Conservation (phyloP, 2,113 vertebrate species). For the Hemiscyllium ocellatum region DNA sequence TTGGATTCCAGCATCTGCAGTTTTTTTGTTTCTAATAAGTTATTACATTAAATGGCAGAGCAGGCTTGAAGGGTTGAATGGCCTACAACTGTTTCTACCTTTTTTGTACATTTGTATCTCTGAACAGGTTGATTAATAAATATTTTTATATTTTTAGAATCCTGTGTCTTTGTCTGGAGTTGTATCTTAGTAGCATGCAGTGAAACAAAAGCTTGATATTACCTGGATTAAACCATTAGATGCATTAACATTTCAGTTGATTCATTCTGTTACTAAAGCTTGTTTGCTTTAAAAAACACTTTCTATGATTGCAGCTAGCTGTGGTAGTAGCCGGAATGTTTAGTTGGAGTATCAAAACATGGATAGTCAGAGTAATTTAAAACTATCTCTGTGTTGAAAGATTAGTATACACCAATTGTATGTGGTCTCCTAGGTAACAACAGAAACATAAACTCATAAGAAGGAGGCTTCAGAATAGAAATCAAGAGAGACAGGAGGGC, state of each 20-base stretch:
- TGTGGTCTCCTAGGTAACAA: slow-evolving; percentile 11
- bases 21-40: no score
- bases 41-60: no score
- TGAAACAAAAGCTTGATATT: not conserved
- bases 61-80: no score
- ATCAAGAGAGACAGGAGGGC: not conserved
- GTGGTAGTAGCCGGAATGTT: not conserved
- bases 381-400: not conserved
- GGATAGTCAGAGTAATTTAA: not conserved
- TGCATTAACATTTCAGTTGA: not conserved
- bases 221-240: not conserved
- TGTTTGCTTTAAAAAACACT: not conserved
- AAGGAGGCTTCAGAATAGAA: not conserved
- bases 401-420: not conserved
- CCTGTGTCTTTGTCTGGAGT: not conserved
- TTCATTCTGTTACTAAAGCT: not conserved
- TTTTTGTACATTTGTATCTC: no score
- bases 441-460: slow-evolving; percentile 12
- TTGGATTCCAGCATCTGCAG: no score
- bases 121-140: no score
- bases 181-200: not conserved
- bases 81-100: no score
- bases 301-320: not conserved
- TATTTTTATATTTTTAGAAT: not conserved
- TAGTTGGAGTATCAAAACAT: not conserved